Evolutionary conservation across 2,888 invertebrate genomes (phyloP).

Genomic region (Oegoconia quadripuncta): DNA sequence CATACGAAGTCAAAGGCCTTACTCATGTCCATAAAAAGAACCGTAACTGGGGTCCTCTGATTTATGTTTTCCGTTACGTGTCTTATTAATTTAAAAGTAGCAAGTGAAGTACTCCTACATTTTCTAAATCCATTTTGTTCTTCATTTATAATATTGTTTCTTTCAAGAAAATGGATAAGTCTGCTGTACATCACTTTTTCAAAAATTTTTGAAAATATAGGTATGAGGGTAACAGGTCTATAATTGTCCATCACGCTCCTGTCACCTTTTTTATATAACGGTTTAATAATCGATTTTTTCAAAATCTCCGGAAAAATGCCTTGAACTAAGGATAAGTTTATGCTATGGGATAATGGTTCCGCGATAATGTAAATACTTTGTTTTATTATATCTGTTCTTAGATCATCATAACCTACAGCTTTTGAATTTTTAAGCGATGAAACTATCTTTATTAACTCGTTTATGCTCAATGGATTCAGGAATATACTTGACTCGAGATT

Average conservation of each 20-base stretch:
- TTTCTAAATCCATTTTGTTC: constrained; percentile 6
- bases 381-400: background rate
- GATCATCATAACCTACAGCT: too few species aligned
- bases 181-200: background rate
- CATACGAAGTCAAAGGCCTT: constrained; percentile 5
- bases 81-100: background rate
- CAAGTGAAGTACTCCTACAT: background rate
- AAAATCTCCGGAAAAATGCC: constrained; percentile 1
- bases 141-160: background rate
- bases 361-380: background rate
- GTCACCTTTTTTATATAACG: background rate
- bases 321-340: too few species aligned
- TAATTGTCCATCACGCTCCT: background rate
- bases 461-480: background rate
- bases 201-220: constrained; percentile 2
- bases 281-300: background rate
- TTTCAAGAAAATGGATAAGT: background rate
- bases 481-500: background rate
- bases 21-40: constrained; percentile 6
- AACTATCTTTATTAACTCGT: background rate
- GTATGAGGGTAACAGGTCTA: constrained; percentile 1
- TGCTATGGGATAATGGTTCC: background rate
- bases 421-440: background rate
- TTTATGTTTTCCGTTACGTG: background rate
- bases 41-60: background rate